Conservation (phyloP, 2,113 vertebrate species). For the Psittacara wagleri region DNA sequence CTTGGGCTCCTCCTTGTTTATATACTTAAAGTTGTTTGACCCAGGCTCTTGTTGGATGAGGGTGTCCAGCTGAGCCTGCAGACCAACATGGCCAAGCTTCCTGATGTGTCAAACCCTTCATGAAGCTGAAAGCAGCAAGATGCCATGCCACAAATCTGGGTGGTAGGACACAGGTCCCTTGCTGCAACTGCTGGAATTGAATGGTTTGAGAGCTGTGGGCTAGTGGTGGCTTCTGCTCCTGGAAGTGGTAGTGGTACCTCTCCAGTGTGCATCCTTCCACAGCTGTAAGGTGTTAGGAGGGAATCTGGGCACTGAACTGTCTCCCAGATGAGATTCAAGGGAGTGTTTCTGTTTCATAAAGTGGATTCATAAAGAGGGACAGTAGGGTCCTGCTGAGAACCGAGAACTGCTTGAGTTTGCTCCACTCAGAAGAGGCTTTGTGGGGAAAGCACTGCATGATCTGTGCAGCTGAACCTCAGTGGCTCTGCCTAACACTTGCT, state of each 20-base stretch:
- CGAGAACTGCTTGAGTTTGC: not conserved
- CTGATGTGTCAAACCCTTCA: rapidly evolving
- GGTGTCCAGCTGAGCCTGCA: not conserved
- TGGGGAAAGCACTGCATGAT: not conserved
- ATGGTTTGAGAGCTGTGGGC: not conserved
- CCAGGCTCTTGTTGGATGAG: not conserved
- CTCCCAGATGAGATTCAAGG: not conserved
- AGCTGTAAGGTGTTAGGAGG: not conserved
- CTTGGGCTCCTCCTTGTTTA: not conserved
- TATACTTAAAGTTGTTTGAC: not conserved
- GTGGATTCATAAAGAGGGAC: not conserved
- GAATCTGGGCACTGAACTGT: not conserved
- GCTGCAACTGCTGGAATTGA: not conserved
- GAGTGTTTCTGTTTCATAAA: not conserved
- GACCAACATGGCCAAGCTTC: not conserved
- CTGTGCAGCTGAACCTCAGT: not conserved
- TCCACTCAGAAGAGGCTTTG: not conserved
- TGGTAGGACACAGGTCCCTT: not conserved
- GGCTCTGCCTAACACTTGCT: not conserved
- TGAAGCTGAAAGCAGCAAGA: not conserved
- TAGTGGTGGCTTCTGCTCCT: not conserved
- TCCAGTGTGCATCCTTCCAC: not conserved
- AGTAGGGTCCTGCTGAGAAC: not conserved
- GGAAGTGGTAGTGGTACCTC: not conserved
- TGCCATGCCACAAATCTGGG: not conserved